A percentile compares a stretch with the other conserved stretches of the same genome.
These are phyloP conservation scores for Ailurus styani DNA, from an alignment of 2,113 vertebrate species.

Conservation along the genomic window DNA sequence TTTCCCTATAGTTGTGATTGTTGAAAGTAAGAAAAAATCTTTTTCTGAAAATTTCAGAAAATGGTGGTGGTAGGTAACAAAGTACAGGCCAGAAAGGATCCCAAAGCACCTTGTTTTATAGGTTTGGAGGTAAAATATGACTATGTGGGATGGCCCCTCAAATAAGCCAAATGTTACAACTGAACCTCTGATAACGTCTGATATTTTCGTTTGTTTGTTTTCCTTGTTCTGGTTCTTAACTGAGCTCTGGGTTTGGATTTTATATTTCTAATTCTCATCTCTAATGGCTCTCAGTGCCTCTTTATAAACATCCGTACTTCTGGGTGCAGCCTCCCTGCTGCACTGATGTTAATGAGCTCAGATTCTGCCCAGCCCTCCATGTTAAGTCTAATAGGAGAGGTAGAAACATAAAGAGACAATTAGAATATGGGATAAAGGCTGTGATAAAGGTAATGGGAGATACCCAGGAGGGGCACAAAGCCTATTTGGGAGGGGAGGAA, in stretches of 20 bases:
- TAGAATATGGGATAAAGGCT: neutral
- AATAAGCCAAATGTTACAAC: neutral
- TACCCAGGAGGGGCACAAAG: neutral
- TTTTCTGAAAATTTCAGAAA: slow-evolving; percentile 24
- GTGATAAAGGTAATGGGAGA: neutral
- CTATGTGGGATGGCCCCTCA: neutral
- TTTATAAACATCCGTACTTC: neutral
- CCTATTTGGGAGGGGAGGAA: neutral
- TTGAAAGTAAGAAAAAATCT: neutral
- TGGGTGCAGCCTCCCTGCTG: neutral
- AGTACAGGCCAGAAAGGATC: neutral
- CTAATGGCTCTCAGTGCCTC: neutral
- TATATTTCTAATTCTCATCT: neutral
- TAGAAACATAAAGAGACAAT: neutral
- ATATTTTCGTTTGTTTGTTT: neutral
- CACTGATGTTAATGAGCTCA: neutral
- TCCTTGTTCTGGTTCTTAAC: neutral
- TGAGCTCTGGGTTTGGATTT: neutral
- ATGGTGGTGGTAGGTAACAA: neutral
- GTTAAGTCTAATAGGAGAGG: neutral
- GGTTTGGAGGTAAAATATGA: too few relatives aligned
- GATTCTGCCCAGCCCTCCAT: neutral
- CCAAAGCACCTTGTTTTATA: neutral
- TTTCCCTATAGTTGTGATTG: neutral
- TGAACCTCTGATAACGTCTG: neutral